Conservation (phyloP, 1,140 invertebrate species). For the Drosophila ficusphila region DNA sequence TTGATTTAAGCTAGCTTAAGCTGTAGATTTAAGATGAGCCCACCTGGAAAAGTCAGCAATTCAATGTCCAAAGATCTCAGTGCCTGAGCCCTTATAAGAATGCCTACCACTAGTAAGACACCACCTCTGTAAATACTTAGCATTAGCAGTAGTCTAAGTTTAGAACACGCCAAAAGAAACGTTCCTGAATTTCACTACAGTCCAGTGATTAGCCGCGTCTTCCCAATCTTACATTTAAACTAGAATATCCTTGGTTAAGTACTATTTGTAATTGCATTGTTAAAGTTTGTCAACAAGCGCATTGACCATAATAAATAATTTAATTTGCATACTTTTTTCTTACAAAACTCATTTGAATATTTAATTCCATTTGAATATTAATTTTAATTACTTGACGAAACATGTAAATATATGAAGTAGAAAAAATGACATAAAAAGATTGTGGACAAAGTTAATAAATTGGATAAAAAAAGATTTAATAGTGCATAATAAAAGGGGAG, state of each 20-base stretch:
- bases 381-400: slow-evolving; percentile 24
- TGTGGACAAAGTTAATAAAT: slow-evolving; percentile 16
- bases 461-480: slow-evolving; percentile 16
- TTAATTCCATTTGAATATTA: slow-evolving; percentile 28
- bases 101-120: slow-evolving; percentile 42
- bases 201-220: slow-evolving; percentile 71
- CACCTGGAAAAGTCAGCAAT: slow-evolving; percentile 37
- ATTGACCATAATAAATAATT: slow-evolving; percentile 42
- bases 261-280: slow-evolving; percentile 29
- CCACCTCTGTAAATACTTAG: slow-evolving; percentile 36
- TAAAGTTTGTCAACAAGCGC: slow-evolving; percentile 28
- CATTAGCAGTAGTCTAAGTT: not conserved
- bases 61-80: slow-evolving; percentile 71
- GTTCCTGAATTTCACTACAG: slow-evolving; percentile 36
- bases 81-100: slow-evolving; percentile 46
- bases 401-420: not conserved
- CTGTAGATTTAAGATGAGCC: slow-evolving; percentile 1
- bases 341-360: slow-evolving; percentile 6
- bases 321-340: slow-evolving; percentile 28
- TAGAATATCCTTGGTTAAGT: slow-evolving; percentile 26
- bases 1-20: slow-evolving; percentile 14
- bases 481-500: not conserved
- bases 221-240: slow-evolving; percentile 37
- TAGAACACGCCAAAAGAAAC: slow-evolving; percentile 25
- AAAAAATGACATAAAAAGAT: slow-evolving; percentile 22